Conservation (phyloP, 2,113 vertebrate genomes). For the Montifringilla adamsi region DNA sequence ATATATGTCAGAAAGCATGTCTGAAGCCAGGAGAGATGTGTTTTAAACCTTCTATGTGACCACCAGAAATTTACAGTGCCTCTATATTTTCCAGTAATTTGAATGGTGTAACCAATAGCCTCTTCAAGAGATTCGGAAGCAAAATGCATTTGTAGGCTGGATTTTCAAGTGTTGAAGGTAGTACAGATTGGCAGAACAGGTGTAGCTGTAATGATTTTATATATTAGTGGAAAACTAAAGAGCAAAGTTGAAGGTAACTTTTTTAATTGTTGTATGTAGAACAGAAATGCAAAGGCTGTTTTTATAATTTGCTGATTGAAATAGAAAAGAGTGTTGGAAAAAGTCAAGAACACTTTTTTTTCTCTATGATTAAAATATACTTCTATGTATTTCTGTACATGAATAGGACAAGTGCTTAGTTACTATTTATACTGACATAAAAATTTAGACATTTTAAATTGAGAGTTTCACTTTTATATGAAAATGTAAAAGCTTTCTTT, state of each 20-base stretch:
- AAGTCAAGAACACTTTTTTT: background rate
- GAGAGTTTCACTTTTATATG: background rate
- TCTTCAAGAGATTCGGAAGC: background rate
- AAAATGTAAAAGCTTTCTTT: background rate
- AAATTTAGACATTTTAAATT: background rate
- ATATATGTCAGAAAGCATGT: background rate
- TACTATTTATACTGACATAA: background rate
- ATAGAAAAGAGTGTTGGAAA: background rate
- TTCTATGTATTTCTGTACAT: background rate
- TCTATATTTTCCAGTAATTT: background rate
- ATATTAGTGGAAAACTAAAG: background rate
- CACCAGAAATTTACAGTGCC: background rate
- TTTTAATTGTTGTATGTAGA: background rate
- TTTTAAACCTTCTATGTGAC: background rate
- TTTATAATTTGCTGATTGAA: background rate
- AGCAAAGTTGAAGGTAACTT: background rate
- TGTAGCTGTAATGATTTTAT: background rate
- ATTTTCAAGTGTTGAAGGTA: background rate
- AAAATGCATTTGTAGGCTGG: background rate
- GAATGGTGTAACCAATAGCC: background rate
- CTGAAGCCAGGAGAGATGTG: background rate
- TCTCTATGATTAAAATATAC: background rate
- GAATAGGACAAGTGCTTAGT: background rate
- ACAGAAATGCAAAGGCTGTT: background rate
- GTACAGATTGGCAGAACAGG: background rate